Percentiles rank a stretch among this genome's conserved stretches.
phyloP scores from a whole-genome alignment of 2,797 vertebrate genomes.

The Hybognathus amarus region DNA sequence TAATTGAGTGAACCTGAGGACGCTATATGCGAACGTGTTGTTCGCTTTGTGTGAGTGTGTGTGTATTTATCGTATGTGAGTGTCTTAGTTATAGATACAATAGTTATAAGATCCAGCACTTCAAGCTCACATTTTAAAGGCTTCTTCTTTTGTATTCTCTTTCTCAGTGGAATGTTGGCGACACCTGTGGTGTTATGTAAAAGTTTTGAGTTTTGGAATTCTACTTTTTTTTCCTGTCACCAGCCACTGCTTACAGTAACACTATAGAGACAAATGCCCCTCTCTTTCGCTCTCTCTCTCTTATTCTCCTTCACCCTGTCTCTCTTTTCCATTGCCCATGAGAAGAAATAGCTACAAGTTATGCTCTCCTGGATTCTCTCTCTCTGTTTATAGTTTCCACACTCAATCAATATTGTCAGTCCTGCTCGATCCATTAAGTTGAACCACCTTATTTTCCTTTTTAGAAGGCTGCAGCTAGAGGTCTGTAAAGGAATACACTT shows the following conservation, averaged over 20 bases:
- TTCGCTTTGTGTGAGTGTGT: too few relatives aligned
- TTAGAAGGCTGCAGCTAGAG: slow-evolving; percentile 4
- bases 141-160: background rate
- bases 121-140: background rate
- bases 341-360: slow-evolving; percentile 27
- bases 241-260: slow-evolving; percentile 24
- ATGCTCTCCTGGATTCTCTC: slow-evolving; percentile 3
- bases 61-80: too few relatives aligned
- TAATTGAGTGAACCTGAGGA: too few relatives aligned
- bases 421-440: slow-evolving; percentile 49
- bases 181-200: slow-evolving; percentile 45
- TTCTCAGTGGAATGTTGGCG: slow-evolving; percentile 44
- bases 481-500: background rate
- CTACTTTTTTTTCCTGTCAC: slow-evolving; percentile 16
- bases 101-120: background rate
- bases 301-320: background rate
- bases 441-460: slow-evolving; percentile 14
- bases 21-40: too few relatives aligned
- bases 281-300: background rate
- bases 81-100: background rate
- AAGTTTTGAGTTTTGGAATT: slow-evolving; percentile 30
- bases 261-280: slow-evolving; percentile 19
- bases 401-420: slow-evolving; percentile 1
- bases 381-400: background rate
- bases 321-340: slow-evolving; percentile 37